Conservation (phyloP, 2,797 vertebrate species). For the Silurus lanzhouensis region DNA sequence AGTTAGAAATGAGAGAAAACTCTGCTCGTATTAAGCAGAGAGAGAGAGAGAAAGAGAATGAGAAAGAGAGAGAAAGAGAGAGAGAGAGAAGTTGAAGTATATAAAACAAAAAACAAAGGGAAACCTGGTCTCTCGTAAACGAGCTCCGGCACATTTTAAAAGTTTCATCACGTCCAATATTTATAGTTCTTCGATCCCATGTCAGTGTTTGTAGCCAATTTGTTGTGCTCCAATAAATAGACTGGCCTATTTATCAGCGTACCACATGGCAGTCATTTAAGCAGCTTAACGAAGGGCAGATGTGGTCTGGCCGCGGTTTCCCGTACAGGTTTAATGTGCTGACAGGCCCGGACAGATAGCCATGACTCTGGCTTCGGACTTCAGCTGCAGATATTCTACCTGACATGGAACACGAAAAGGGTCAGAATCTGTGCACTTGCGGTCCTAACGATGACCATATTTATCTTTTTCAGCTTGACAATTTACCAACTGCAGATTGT, state of each 20-base stretch:
- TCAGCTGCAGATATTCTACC: conserved; percentile 71
- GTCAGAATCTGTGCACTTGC: background rate
- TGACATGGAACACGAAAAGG: conserved; percentile 63
- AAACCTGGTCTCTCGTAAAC: conserved; percentile 72
- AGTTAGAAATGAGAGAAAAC: background rate
- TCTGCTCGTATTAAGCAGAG: conserved; percentile 47
- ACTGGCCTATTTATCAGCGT: conserved; percentile 82
- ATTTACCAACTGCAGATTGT: background rate
- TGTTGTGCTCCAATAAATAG: conserved; percentile 87
- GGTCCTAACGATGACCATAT: background rate
- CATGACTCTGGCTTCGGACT: conserved; percentile 56
- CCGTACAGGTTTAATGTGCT: conserved; percentile 77
- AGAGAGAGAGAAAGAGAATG: conserved; percentile 66
- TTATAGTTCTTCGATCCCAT: conserved; percentile 81
- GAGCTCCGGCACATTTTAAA: conserved; percentile 79
- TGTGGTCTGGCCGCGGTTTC: conserved; percentile 81
- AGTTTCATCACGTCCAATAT: conserved; percentile 77
- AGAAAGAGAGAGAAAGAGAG: conserved; percentile 56
- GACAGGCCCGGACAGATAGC: conserved; percentile 76
- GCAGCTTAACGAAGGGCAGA: conserved; percentile 87
- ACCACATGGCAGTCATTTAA: conserved; percentile 86
- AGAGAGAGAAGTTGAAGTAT: conserved; percentile 67
- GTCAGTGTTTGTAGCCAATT: conserved; percentile 84
- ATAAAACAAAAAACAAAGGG: conserved; percentile 66
- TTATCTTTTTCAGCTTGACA: background rate